Evolutionary conservation across 2,797 vertebrate genomes (phyloP).

Genomic region (Tarsius wallacei): DNA sequence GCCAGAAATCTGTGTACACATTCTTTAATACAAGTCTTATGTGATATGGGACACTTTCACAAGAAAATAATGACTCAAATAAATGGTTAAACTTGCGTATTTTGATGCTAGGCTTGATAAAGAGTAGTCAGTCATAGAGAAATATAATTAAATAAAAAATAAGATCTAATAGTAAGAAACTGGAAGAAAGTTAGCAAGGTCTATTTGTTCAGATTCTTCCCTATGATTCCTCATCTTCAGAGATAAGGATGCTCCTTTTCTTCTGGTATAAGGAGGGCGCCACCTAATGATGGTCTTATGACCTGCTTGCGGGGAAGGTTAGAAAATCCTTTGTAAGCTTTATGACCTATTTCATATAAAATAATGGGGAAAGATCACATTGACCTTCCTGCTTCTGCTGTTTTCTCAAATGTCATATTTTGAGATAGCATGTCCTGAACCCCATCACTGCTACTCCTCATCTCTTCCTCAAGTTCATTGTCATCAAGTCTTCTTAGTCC

Average conservation of each 20-base stretch:
- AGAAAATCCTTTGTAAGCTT: not conserved
- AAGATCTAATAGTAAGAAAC: not conserved
- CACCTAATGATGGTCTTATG: not conserved
- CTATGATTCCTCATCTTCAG: not conserved
- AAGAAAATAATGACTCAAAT: not conserved
- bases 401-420: not conserved
- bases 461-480: not conserved
- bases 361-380: not conserved
- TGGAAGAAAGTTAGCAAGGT: not conserved
- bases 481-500: not conserved
- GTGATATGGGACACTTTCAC: not conserved
- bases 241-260: not conserved
- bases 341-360: not conserved
- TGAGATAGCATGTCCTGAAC: not conserved
- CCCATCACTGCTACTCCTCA: not conserved
- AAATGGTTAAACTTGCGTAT: not conserved
- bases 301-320: not conserved
- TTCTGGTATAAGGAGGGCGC: not conserved
- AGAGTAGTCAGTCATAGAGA: not conserved
- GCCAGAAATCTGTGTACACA: not conserved
- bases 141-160: not conserved
- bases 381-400: not conserved
- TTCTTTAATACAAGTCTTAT: not conserved
- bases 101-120: not conserved
- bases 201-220: not conserved